Evolutionary conservation across 1,140 invertebrate genomes (phyloP).

Genomic region (Anoplophora glabripennis): DNA sequence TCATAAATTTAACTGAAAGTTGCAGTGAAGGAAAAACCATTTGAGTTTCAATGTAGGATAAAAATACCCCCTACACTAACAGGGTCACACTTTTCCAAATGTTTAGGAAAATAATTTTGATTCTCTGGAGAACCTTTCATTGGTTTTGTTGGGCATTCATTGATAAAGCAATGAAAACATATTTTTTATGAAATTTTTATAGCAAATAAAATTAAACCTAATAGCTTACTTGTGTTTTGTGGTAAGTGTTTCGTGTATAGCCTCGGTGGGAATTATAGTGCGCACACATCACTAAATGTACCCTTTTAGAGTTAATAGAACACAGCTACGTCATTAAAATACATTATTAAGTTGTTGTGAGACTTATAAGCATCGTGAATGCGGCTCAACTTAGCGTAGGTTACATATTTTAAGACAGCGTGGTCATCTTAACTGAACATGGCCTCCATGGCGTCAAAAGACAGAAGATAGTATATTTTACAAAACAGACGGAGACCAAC

Average conservation of each 20-base stretch:
- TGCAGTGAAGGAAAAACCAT: too few relatives aligned
- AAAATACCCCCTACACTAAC: too few relatives aligned
- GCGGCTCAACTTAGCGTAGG: slow-evolving; percentile 30
- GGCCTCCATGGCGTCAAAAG: slow-evolving; percentile 15
- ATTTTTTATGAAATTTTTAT: slow-evolving; percentile 23
- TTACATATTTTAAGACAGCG: slow-evolving; percentile 32
- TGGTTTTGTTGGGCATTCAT: slow-evolving; percentile 10
- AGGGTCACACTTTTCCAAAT: too few relatives aligned
- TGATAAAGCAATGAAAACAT: slow-evolving; percentile 16
- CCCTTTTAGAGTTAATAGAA: not conserved
- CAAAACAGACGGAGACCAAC: slow-evolving; percentile 10
- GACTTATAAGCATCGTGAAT: slow-evolving; percentile 17
- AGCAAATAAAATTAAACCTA: slow-evolving; percentile 22
- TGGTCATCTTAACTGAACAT: slow-evolving; percentile 23
- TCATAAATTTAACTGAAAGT: too few relatives aligned
- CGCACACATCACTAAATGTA: slow-evolving; percentile 15
- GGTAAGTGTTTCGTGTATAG: slow-evolving; percentile 6
- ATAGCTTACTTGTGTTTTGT: slow-evolving; percentile 25
- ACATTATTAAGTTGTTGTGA: slow-evolving; percentile 31
- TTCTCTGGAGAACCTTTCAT: slow-evolving; percentile 9
- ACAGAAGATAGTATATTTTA: slow-evolving; percentile 17
- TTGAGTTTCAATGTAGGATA: too few relatives aligned
- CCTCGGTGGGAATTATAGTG: slow-evolving; percentile 8
- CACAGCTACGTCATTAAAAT: slow-evolving; percentile 16
- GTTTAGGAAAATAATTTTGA: not conserved